phyloP scores from a whole-genome alignment of 2,797 vertebrate genomes.

The Manis pentadactyla region DNA sequence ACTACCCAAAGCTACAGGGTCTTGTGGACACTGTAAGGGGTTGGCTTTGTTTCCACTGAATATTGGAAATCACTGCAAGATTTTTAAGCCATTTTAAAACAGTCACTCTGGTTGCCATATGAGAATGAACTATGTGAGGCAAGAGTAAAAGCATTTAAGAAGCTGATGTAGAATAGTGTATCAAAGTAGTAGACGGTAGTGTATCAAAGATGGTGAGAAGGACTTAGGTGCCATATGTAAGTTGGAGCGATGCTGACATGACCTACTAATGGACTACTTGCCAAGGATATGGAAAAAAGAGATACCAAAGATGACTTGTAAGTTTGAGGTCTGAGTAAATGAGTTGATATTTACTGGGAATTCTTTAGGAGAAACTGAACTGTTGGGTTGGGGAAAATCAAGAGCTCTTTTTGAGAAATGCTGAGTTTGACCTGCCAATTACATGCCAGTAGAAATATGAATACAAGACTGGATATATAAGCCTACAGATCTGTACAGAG shows the following conservation, averaged over 20 bases:
- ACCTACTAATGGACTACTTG: not conserved
- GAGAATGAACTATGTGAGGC: not conserved
- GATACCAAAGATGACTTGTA: not conserved
- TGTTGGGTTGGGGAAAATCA: not conserved
- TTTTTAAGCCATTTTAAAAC: not conserved
- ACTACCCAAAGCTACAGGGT: not conserved
- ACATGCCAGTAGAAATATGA: not conserved
- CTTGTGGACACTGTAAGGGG: not conserved
- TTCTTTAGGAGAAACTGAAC: not conserved
- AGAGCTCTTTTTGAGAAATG: not conserved
- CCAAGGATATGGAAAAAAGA: not conserved
- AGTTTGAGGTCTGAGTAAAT: not conserved
- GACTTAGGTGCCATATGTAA: not conserved
- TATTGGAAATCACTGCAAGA: not conserved
- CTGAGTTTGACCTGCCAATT: not conserved
- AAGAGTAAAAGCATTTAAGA: not conserved
- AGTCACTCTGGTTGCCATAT: not conserved
- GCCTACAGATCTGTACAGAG: not conserved
- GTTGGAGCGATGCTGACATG: not conserved
- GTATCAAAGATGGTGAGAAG: not conserved
- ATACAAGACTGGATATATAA: not conserved
- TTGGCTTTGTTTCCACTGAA: not conserved
- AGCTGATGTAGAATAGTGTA: not conserved
- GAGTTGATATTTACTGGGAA: not conserved
- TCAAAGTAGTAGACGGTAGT: not conserved